Evolutionary conservation across 2,113 vertebrate genomes (phyloP).

Genomic region (Apodemus sylvaticus): DNA sequence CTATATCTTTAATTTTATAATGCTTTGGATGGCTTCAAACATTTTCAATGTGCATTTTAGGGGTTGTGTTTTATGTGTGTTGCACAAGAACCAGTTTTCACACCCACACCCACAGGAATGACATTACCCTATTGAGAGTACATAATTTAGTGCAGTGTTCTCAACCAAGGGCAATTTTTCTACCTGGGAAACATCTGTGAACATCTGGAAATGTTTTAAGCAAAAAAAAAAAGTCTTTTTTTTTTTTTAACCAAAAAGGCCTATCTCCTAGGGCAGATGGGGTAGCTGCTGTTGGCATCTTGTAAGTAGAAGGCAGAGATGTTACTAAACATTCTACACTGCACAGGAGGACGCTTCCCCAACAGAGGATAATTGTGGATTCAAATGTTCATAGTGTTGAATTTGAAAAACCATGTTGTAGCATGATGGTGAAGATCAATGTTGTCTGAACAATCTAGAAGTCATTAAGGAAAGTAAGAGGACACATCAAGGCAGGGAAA

Average conservation of each 20-base stretch:
- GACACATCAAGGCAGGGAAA: not conserved
- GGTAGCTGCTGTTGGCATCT: not conserved
- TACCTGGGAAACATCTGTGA: slow-evolving; percentile 15
- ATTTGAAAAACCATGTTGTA: slow-evolving; percentile 9
- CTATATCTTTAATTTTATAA: not conserved
- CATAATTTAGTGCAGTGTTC: not conserved
- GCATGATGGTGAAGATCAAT: not conserved
- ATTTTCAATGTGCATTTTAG: not conserved
- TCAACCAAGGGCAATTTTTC: not conserved
- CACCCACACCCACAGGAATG: not conserved
- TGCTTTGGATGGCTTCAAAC: not conserved
- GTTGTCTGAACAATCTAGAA: not conserved
- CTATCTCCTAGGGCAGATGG: not conserved
- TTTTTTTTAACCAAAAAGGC: not conserved
- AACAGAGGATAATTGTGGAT: not conserved
- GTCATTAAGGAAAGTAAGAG: slow-evolving; percentile 31
- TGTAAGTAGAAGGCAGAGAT: not conserved
- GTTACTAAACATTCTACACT: not conserved
- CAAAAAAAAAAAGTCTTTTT: not conserved
- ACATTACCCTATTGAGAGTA: not conserved
- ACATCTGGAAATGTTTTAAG: slow-evolving; percentile 18
- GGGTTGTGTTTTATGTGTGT: not conserved
- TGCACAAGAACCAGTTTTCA: slow-evolving; percentile 23
- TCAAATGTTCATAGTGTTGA: not conserved
- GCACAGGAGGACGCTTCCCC: not conserved